Conservation (phyloP, 2,113 vertebrate genomes). For the Vombatus ursinus region DNA sequence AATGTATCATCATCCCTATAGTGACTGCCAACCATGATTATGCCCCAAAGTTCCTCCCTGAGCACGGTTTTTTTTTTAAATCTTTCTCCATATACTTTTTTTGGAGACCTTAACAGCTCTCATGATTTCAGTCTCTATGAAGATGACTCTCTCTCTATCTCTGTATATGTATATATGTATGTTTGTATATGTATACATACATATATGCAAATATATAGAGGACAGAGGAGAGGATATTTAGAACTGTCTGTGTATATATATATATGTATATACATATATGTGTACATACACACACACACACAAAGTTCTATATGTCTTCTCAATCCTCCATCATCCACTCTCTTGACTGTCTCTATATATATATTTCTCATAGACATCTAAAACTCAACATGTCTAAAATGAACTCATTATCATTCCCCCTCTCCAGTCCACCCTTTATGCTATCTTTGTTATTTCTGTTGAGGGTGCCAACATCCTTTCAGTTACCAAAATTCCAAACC, state of each 20-base stretch:
- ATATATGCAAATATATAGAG: too few relatives aligned
- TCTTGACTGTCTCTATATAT: not conserved
- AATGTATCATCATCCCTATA: not conserved
- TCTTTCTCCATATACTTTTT: constrained; percentile 40
- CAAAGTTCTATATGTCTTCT: not conserved
- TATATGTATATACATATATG: too few relatives aligned
- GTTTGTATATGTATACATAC: too few relatives aligned
- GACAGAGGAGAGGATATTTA: too few relatives aligned
- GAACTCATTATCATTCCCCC: not conserved
- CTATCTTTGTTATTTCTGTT: not conserved
- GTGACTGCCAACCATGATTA: not conserved
- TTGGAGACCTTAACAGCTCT: not conserved
- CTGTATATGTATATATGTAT: not conserved
- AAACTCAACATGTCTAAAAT: not conserved
- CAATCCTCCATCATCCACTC: too few relatives aligned
- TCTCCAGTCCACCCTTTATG: not conserved
- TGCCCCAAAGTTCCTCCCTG: not conserved
- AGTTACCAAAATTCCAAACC: not conserved
- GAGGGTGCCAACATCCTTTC: not conserved
- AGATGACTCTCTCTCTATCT: not conserved
- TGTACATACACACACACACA: too few relatives aligned
- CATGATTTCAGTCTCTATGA: not conserved
- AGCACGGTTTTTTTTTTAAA: not conserved
- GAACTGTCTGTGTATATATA: too few relatives aligned
- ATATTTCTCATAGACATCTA: not conserved